A percentile compares a stretch with the other conserved stretches of the same genome.
phyloP scores from a whole-genome alignment of 1,140 invertebrate genomes.

The Achatina immaculata region DNA sequence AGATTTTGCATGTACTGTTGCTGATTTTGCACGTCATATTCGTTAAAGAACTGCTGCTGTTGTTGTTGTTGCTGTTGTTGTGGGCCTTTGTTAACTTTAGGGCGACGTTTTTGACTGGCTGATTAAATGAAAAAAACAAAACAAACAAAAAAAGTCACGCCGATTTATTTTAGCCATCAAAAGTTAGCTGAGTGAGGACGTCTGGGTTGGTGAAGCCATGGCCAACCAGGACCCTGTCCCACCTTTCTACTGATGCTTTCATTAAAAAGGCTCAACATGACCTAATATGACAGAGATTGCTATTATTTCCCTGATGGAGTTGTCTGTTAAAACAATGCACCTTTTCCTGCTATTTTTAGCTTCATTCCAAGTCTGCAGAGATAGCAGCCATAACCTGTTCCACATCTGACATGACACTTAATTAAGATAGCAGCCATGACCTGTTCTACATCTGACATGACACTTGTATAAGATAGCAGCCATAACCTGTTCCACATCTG shows the following conservation, averaged over 20 bases:
- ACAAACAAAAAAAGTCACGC: background rate
- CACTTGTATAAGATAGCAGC: no score
- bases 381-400: no score
- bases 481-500: no score
- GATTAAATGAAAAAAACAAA: constrained; percentile 17
- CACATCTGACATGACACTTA: no score
- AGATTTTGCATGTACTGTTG: constrained; percentile 35
- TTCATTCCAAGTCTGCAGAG: no score
- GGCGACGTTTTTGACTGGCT: constrained; percentile 53
- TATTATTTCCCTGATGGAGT: no score
- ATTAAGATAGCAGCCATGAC: no score
- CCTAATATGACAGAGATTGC: no score
- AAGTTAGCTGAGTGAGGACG: background rate
- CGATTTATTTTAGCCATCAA: background rate
- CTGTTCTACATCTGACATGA: no score
- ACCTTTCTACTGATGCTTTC: background rate
- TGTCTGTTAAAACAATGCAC: no score
- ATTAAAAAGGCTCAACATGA: background rate
- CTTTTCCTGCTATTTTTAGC: no score
- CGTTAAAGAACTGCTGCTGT: constrained; percentile 41
- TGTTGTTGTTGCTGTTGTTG: constrained; percentile 48
- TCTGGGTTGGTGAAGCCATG: background rate
- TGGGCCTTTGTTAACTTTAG: constrained; percentile 46
- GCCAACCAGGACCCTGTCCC: background rate
- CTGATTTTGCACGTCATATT: constrained; percentile 39